These are phyloP conservation scores for Hapalemur alaotrensis DNA, from an alignment of 2,797 vertebrate species.

Conservation along the genomic window DNA sequence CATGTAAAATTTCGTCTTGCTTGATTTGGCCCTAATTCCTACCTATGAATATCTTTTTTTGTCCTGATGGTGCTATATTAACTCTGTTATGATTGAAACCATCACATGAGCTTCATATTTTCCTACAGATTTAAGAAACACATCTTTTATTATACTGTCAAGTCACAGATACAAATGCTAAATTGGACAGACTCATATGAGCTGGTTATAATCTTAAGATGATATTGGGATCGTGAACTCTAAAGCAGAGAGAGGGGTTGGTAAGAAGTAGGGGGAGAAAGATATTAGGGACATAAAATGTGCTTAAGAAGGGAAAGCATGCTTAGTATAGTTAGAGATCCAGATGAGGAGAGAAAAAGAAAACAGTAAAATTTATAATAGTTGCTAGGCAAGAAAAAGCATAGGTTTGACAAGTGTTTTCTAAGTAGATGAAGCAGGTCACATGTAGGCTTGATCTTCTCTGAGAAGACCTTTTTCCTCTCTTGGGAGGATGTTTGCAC, in stretches of 20 bases:
- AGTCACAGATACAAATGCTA: background rate
- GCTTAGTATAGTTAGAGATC: background rate
- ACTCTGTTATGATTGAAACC: slow-evolving; percentile 15
- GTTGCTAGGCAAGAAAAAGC: background rate
- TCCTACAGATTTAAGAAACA: background rate
- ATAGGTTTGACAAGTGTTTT: background rate
- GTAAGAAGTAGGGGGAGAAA: background rate
- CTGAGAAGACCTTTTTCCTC: background rate
- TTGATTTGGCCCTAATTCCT: background rate
- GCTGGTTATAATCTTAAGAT: background rate
- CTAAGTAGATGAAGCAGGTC: background rate
- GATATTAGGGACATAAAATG: background rate
- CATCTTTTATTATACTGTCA: background rate
- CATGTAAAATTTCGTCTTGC: background rate
- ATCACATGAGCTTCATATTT: background rate
- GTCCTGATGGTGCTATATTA: background rate
- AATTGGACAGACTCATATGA: background rate
- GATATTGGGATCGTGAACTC: background rate
- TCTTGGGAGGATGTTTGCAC: background rate
- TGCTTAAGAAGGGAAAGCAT: background rate
- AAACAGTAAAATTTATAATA: background rate
- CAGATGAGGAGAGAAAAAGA: background rate
- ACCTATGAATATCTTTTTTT: background rate
- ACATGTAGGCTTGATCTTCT: background rate
- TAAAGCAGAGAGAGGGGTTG: background rate